Evolutionary conservation across 2,797 vertebrate genomes (phyloP), one percentile per base, ranked within the genome.

Genomic region (Ptychobarbus kaznakovi): DNA sequence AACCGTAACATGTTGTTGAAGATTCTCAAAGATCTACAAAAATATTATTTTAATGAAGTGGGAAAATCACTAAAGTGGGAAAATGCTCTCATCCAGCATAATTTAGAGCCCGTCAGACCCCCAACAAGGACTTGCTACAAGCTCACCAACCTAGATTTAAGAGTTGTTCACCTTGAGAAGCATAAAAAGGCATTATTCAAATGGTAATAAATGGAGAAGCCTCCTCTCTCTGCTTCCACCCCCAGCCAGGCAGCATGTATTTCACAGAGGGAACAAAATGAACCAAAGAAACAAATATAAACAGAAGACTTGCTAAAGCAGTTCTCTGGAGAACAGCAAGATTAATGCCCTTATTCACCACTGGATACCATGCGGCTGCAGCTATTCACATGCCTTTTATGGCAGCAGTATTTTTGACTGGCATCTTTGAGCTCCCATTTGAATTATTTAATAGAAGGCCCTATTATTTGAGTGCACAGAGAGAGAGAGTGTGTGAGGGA

Each of bases 331-430:
- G 95, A 93, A 94, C 93, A 93, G 93, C 91, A 95, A 95, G 94
- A 95, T 95, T 95, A 94, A 96, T 95, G 94, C 92, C 93, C 94
- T 94, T 91, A 95, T 94, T 95, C 94, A 92, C 94, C 93, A 91
- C 92, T 90, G 93, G 92, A 91, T 93, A 93, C 88, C 90, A 89
- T 91, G 91, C 91, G 84, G 91, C 92, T 89, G 90, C 88, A 81
- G 92, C 93, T 92, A 93, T 90, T 94, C 93, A 95, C 92, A 89
- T 68, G 85, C 90, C 93, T 95, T 95, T 96, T 95, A 95, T 94
- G 93, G 93, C 91, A 90, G 93, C 94, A 94, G 94, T 96, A 96
- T 95, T 95, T 95, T 94, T 95, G 95, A 95, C 95, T 94, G 94
- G 93, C 94, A 93, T 94, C 92, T 91, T 91, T 94, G 93, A 93